Evolutionary conservation across 2,113 vertebrate species (phyloP), one percentile per base, ranked within the genome.

Genomic region (Cololabis saira): DNA sequence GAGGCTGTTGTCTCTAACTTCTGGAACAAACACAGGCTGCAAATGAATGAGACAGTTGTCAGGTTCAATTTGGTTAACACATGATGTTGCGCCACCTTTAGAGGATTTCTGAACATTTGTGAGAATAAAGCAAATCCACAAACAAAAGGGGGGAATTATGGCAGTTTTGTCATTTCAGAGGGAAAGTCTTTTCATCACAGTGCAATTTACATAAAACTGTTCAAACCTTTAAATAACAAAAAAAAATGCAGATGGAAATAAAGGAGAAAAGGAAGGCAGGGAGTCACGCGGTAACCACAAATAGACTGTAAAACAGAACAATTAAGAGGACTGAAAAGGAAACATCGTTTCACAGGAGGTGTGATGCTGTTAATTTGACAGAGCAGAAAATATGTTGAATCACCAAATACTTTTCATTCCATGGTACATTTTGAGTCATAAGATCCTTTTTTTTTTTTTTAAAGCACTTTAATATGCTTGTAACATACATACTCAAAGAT

Each of bases 1-100:
- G 79, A 67, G 40, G 67, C 71, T 80, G 69, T 80, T 85, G 71
- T 86, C 67, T 68, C 49, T 48, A 78, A 86, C 74, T 82, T 77
- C 71, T 63, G 68, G 62, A 81, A 87, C 75, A 82, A 92, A 85
- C 83, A 81, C 10, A 41, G 76, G 71, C 78, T 67, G 61, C 73
- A 87, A 88, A 86, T 82, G 83, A 90, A 91, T 61, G 81, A 89
- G 84, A 64, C 83, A 81, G 75, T 88, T 90, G 90, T 90, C 89
- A 84, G 82, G 71, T 89, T 82, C 78, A 77, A 88, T 91, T 91
- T 85, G 82, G 65, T 70, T 74, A 81, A 82, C 71, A 61, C 67
- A 50, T 40, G 53, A 78, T 47, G 68, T 24, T 33, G 19, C 42
- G 66, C 74, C 80, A 88, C 81, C 85, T 87, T 82, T 75, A 65